Conservation (phyloP, 2,888 invertebrate species). For the Aporophyla lueneburgensis region DNA sequence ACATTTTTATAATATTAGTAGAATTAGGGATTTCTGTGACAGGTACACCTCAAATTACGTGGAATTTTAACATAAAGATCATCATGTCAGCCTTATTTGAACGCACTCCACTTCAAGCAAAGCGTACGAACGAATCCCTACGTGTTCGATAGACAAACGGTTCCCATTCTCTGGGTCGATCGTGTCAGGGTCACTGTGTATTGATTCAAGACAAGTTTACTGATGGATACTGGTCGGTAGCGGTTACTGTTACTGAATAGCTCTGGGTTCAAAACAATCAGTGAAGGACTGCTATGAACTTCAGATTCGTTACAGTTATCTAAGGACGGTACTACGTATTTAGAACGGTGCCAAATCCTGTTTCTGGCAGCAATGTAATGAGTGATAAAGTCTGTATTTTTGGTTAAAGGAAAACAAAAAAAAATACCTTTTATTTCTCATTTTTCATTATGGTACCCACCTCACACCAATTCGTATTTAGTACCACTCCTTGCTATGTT, state of each 20-base stretch:
- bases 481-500: too few relatives aligned
- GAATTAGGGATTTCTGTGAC: too few relatives aligned
- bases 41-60: background rate
- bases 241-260: background rate
- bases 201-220: slow-evolving; percentile 5
- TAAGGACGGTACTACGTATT: background rate
- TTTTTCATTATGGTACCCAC: too few relatives aligned
- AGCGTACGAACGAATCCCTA: slow-evolving; percentile 13
- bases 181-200: slow-evolving; percentile 24
- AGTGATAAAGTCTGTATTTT: too few relatives aligned
- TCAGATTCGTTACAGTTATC: background rate
- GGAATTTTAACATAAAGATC: background rate
- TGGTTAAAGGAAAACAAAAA: too few relatives aligned
- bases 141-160: slow-evolving; percentile 39
- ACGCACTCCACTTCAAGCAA: background rate
- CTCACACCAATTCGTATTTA: too few relatives aligned
- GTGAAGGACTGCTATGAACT: background rate
- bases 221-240: background rate
- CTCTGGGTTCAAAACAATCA: background rate
- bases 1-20: too few relatives aligned
- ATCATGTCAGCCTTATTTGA: background rate
- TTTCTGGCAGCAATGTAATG: background rate
- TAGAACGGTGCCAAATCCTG: background rate
- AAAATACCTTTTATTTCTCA: too few relatives aligned
- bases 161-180: slow-evolving; percentile 31